Base-by-base conservation (phyloP, 2,888 invertebrate genomes). In the Acheta domesticus region DNA sequence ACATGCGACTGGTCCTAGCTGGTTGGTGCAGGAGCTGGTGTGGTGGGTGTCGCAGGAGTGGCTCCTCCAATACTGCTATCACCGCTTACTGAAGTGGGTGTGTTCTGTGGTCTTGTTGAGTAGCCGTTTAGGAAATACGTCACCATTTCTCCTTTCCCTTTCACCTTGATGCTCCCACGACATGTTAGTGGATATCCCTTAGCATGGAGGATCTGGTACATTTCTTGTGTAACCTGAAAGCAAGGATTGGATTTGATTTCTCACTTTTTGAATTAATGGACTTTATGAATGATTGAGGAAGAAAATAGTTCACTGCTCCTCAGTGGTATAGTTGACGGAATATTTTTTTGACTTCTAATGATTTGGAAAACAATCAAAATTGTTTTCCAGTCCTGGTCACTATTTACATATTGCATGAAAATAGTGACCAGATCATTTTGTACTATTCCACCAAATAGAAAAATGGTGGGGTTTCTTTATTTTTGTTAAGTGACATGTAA, bases 121-220 rank as follows among this genome's bases (percentile, higher is more conserved):
- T 80, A 82, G 14, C 90, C 92, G 14, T 92, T 90, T 78, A 96
- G 89, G 86, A 96, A 96, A 87, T 93, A 97, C 0, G 97, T 97
- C 82, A 95, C 91, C 97, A 97, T 97, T 83, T 95, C 93, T 23
- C 97, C 97, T 87, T 97, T 97, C 80, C 97, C 97, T 87, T 97
- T 98, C 19, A 98, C 97, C 84, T 94, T 93, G 79, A 98, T 93
- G 81, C 91, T 91, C 21, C 97, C 98, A 8, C 98, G 91, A 86
- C 96, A 96, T 49, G 92, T 92, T 75, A 97, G 89, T 74, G 92
- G 91, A 87, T 94, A 97, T 74, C 96, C 96, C 80, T 93, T 92
- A 20, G 89, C 87, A 83, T 90, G 87, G 76, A 97, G 88, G 83
- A 97, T 93, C 84, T 95, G 93, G 86, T 93, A 93, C 81, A 96